A percentile compares a stretch with the other conserved stretches of the same genome.
Conservation (phyloP, 2,113 vertebrate genomes). For the Arothron firmamentum region DNA sequence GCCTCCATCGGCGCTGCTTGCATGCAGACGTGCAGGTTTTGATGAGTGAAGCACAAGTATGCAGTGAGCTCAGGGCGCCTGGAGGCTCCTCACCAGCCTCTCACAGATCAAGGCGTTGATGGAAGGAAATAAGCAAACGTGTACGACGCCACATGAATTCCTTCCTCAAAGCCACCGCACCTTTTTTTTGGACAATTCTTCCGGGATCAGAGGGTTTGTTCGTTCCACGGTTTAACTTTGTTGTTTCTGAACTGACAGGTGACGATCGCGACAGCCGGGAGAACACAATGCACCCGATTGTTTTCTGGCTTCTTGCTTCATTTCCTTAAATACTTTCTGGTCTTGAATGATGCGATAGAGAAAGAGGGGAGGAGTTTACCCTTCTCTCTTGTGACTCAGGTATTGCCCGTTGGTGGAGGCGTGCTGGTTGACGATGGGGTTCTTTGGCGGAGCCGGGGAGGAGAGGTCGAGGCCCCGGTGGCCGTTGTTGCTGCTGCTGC, state of each 20-base stretch:
- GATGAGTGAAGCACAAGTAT: conserved; percentile 69
- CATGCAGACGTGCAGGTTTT: conserved; percentile 65
- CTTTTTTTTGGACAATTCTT: conserved; percentile 29
- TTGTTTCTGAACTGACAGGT: conserved; percentile 6
- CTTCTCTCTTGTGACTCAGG: conserved; percentile 91
- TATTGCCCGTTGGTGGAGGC: conserved; percentile 93
- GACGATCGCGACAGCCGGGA: neutral
- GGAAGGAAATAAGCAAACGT: conserved; percentile 71
- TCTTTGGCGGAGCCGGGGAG: conserved; percentile 86
- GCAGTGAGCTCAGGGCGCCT: conserved; percentile 72
- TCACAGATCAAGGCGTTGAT: conserved; percentile 71
- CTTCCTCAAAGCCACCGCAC: conserved; percentile 66
- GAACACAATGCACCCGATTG: neutral
- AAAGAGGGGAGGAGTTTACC: conserved; percentile 71
- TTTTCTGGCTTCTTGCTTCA: neutral
- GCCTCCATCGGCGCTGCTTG: conserved; percentile 66
- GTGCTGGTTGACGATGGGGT: conserved; percentile 90
- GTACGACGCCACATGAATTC: conserved; percentile 71
- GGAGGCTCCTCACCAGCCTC: conserved; percentile 66
- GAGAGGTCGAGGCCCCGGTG: conserved; percentile 90
- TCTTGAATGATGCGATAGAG: neutral
- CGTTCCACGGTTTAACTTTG: conserved; percentile 1
- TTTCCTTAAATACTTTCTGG: neutral
- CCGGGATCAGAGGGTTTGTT: conserved; percentile 13
- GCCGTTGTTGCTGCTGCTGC: conserved; percentile 81